Conservation (phyloP, 2,113 vertebrate species). For the Chloroceryle aenea region DNA sequence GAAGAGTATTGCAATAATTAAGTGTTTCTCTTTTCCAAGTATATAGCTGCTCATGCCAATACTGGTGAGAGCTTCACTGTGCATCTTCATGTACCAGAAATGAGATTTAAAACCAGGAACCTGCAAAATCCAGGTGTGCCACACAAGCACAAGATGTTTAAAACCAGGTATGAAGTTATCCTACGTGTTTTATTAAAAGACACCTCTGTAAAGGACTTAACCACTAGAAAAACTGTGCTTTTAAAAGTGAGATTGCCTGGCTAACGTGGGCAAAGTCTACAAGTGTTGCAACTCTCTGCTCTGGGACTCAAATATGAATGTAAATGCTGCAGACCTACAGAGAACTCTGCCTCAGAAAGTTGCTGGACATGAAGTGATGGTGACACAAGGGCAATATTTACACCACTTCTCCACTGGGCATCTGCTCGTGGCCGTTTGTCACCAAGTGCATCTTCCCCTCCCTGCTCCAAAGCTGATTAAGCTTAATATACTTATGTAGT, state of each 20-base stretch:
- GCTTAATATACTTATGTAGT: constrained; percentile 48
- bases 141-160: neutral
- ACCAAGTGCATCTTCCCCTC: neutral
- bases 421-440: neutral
- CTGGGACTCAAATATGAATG: neutral
- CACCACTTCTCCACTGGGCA: neutral
- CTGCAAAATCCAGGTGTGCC: neutral
- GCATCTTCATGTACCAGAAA: neutral
- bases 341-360: neutral
- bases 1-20: neutral
- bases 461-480: constrained; percentile 42
- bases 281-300: neutral
- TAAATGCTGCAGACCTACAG: neutral
- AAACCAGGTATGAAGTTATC: neutral
- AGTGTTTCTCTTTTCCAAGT: neutral
- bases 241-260: neutral
- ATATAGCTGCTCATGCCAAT: too few relatives aligned
- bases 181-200: neutral
- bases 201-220: neutral
- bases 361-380: neutral
- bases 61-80: too few relatives aligned
- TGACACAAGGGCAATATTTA: neutral
- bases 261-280: neutral
- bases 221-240: neutral
- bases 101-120: neutral